phyloP scores from a whole-genome alignment of 2,113 vertebrate genomes.

The Cromileptes altivelis region DNA sequence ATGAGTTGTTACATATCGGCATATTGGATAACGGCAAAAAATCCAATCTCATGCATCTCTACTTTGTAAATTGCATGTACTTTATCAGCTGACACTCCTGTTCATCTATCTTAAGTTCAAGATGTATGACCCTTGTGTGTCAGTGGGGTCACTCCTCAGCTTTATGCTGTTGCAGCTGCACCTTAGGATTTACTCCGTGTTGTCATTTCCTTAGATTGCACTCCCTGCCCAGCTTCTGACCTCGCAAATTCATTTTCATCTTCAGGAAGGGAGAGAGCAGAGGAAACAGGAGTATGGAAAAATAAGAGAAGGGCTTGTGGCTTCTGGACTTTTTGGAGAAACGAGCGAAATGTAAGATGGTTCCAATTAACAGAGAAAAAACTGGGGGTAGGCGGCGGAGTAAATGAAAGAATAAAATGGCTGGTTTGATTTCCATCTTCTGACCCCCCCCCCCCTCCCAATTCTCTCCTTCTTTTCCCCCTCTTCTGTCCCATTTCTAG shows the following conservation, averaged over 20 bases:
- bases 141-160: slow-evolving; percentile 23
- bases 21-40: no score
- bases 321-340: slow-evolving; percentile 53
- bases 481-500: slow-evolving; percentile 42
- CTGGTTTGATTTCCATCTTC: slow-evolving; percentile 73
- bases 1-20: no score
- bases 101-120: neutral
- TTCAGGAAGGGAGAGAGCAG: slow-evolving; percentile 20
- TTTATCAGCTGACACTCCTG: neutral
- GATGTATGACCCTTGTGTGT: neutral
- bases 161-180: slow-evolving; percentile 62
- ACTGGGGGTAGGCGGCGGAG: slow-evolving; percentile 49
- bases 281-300: slow-evolving; percentile 36
- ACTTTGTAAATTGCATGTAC: neutral
- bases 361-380: slow-evolving; percentile 72
- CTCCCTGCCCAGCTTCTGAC: slow-evolving; percentile 53
- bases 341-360: slow-evolving; percentile 64
- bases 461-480: slow-evolving; percentile 4
- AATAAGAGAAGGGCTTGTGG: slow-evolving; percentile 39
- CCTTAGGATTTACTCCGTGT: slow-evolving; percentile 41
- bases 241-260: slow-evolving; percentile 55
- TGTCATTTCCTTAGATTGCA: slow-evolving; percentile 43
- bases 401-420: slow-evolving; percentile 79
- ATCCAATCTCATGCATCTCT: no score
- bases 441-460: neutral